Evolutionary conservation across 2,888 invertebrate species (phyloP), one percentile per base, ranked within the genome.

Genomic region (Xiphydria camelus): DNA sequence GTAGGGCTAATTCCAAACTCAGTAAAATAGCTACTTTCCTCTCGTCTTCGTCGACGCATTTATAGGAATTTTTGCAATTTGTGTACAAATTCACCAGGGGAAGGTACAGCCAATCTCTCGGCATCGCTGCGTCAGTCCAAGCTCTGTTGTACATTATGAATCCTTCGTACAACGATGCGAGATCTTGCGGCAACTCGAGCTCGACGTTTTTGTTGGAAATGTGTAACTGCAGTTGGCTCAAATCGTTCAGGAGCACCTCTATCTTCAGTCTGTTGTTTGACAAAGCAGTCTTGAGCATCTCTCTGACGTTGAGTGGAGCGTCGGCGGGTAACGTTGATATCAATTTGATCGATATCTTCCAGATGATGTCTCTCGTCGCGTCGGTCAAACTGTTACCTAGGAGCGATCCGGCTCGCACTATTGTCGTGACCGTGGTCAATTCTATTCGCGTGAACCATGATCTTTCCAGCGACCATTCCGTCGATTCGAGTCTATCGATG

Each of bases 31-130:
- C 47, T 25, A 73, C 57, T 14, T 51, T 58, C 3, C 52, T 35
- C 6, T 55, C 63, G 19, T 68, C 59, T 0, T 57, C 46, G 0
- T 54, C 48, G 2, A 49, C 51, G 15, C 55, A 55, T 2, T 10
- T 40, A 29, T 54, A 55, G 6, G 43, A 41, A n/a, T 49, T 53
- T n/a, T 48, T 56, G 9, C 55, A 78, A 55, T 79, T 78, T 37
- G 82, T 77, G 62, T 87, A 83, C 41, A 84, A 65, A 43, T 81
- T 75, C 4, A 87, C 75, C 43, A 90, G 80, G 19, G 88, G 86
- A 61, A 86, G 76, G 73, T 87, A 91, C 7, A 89, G 84, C 91
- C 91, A 91, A 66, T 91, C 91, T 37, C 82, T 79, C 0, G 91
- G 89, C 54, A 91, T 78, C 9, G 89, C 82, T 7, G 86, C 83